Percentiles rank a stretch among this genome's conserved stretches.
phyloP scores from a whole-genome alignment of 2,113 vertebrate genomes.

The Hyperoodon ampullatus region DNA sequence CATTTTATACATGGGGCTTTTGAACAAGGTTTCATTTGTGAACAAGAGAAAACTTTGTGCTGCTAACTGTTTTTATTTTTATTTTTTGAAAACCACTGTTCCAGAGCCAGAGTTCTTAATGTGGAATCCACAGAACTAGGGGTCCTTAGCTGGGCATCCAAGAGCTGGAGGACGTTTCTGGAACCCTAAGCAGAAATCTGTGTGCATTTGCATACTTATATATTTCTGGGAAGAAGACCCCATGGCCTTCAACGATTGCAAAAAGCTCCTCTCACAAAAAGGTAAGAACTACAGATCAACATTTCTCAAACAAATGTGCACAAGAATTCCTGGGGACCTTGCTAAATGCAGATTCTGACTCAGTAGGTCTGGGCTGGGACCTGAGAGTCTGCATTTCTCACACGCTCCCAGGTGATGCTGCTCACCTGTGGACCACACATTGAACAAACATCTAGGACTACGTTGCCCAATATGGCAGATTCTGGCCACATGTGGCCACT shows the following conservation, averaged over 20 bases:
- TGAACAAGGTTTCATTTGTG: neutral
- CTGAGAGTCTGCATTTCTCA: neutral
- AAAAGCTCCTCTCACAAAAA: neutral
- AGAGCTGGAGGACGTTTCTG: neutral
- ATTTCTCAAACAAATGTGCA: neutral
- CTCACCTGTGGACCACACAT: neutral
- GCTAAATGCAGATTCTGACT: neutral
- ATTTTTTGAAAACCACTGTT: neutral
- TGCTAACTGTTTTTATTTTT: neutral
- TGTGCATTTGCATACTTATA: neutral
- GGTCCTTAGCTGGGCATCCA: neutral
- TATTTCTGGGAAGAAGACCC: neutral
- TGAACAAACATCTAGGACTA: neutral
- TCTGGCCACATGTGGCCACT: neutral
- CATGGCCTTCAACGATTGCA: neutral
- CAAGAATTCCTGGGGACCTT: neutral
- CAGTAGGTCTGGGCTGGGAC: neutral
- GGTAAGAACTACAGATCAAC: rapidly evolving
- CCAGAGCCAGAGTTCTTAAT: neutral
- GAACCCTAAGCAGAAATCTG: neutral
- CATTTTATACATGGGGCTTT: too few relatives aligned
- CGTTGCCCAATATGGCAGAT: neutral
- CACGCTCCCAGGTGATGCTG: rapidly evolving
- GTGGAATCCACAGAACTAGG: neutral
- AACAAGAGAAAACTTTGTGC: neutral